Conservation (phyloP, 2,888 invertebrate genomes). For the Eulithis testata region DNA sequence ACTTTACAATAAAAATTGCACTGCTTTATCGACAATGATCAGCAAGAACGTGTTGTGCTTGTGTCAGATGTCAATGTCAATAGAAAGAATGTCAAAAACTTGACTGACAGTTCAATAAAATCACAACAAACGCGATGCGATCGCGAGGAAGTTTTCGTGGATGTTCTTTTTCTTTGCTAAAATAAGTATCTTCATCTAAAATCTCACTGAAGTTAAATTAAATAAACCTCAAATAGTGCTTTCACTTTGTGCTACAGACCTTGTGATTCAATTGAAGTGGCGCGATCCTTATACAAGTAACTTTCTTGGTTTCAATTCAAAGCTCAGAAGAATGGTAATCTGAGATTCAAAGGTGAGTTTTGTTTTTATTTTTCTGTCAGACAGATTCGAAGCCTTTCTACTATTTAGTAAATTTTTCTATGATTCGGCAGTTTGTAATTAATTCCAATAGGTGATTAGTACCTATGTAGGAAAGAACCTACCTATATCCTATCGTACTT, state of each 20-base stretch:
- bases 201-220: conserved; percentile 15
- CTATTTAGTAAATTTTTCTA: background rate
- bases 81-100: background rate
- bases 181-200: background rate
- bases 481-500: too few relatives aligned
- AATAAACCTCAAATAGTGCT: conserved; percentile 6
- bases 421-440: too few relatives aligned
- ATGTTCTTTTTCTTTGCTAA: too few relatives aligned
- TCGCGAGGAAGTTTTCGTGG: background rate
- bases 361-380: conserved; percentile 14
- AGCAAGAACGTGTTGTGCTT: conserved; percentile 9
- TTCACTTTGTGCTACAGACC: background rate
- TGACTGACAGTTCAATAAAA: conserved; percentile 4
- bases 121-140: conserved; percentile 24
- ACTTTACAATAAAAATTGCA: background rate
- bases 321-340: too few relatives aligned
- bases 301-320: background rate
- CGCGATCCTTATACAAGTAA: conserved; percentile 3
- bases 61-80: background rate
- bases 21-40: conserved; percentile 10
- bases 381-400: background rate
- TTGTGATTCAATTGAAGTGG: conserved; percentile 7
- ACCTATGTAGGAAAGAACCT: too few relatives aligned
- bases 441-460: too few relatives aligned
- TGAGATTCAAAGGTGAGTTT: conserved; percentile 15